These are phyloP conservation scores for Betta splendens DNA, from an alignment of 2,797 vertebrate species.

Conservation along the genomic window DNA sequence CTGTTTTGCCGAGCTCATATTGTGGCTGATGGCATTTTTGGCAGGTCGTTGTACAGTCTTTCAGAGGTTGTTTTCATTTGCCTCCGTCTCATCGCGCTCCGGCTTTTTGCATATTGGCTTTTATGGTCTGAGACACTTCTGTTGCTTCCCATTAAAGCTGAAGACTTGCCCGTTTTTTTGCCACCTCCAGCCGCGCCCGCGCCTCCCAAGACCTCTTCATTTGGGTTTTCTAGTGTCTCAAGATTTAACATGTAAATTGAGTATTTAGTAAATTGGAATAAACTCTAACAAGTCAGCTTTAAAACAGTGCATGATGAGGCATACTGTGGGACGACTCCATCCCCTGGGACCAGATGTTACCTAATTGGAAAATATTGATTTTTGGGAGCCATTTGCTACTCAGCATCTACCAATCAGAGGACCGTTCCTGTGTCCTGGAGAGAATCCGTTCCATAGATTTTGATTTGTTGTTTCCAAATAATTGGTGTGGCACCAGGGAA, in stretches of 20 bases:
- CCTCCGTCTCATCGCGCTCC: conserved; percentile 25
- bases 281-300: conserved; percentile 4
- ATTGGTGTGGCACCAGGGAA: conserved; percentile 51
- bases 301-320: conserved; percentile 40
- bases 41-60: conserved; percentile 39
- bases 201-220: background rate
- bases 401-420: conserved; percentile 53
- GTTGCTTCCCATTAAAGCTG: conserved; percentile 9
- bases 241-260: conserved; percentile 4
- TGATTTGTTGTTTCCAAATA: conserved; percentile 65
- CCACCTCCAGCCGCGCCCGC: background rate
- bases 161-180: background rate
- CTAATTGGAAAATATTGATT: conserved; percentile 71
- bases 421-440: conserved; percentile 34
- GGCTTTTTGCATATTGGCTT: conserved; percentile 39
- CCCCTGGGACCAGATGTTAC: conserved; percentile 57
- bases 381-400: conserved; percentile 44
- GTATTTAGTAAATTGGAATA: background rate
- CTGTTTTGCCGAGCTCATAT: conserved; percentile 38
- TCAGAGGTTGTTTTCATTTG: conserved; percentile 44
- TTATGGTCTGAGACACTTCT: conserved; percentile 16
- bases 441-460: conserved; percentile 58
- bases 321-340: conserved; percentile 20
- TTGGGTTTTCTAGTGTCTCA: background rate
- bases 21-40: conserved; percentile 58